Base-by-base conservation (phyloP, 2,113 vertebrate genomes). In the Laterallus jamaicensis region DNA sequence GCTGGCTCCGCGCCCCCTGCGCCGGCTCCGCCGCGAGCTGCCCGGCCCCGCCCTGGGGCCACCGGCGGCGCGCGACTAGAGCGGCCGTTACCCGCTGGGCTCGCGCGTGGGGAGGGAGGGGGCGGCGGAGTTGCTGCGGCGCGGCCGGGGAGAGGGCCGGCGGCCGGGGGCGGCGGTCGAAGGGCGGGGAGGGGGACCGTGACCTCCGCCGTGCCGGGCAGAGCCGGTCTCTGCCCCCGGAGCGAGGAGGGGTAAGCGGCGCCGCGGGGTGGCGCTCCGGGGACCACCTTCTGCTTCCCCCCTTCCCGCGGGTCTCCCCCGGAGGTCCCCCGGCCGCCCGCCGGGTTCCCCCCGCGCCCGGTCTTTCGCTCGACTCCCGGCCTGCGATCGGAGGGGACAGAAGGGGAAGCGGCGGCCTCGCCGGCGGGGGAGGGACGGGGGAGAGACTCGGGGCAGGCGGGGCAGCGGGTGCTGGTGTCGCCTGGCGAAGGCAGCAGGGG, bases 21-120 rank as follows among this genome's bases (percentile, higher is more conserved):
- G 19, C 47, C 16, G 58, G 85, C 97, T 25, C 29, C 8, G 96
- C 92, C 40, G 98, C 98, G 82, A 84, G 81, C 88, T 96, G 96
- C 32, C 89, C 95, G 58, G 95, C 97, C 58, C 96, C 97, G 2
- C 94, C 97, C 49, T 88, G 97, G 49, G 96, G 94, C 49, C 97
- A 96, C 52, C 97, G 98, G 39, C 96, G 96, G 16, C 93, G 97
- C 70, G 84, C 97, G 44, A 66, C 81, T 93, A 97, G 88, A 92
- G 96, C 40, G 94, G 76, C 55, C 49, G 86, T 54, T 75, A 54
- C 28, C n/a, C 16, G 28, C 31, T 40, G 44, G 42, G 42, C 55
- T 82, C 26, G 24, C 31, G 47, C 28, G 47, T 15, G 17, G 22
- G 49, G 13, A 25, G 29, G 42, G 56, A 32, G 40, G 52, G 11